Percentiles rank a stretch among this genome's conserved stretches.
phyloP scores from a whole-genome alignment of 2,797 vertebrate genomes.

The Malacoctenus gilli region DNA sequence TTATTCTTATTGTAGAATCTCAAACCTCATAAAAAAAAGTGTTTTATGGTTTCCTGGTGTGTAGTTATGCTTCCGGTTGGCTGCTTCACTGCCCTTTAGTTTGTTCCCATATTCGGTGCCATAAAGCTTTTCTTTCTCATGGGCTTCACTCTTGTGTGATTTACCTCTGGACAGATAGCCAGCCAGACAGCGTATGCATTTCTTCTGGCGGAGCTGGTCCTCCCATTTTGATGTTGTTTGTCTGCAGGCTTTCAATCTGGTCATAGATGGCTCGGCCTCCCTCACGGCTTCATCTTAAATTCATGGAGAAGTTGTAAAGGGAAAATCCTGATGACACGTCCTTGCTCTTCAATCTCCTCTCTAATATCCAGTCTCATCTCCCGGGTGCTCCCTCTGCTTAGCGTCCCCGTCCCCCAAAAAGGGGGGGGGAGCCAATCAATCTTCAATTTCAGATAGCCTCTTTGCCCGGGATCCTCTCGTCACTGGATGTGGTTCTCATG shows the following conservation, averaged over 20 bases:
- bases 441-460: constrained; percentile 45
- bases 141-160: neutral
- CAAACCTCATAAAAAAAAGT: too few relatives aligned
- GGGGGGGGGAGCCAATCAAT: constrained; percentile 56
- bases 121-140: neutral
- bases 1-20: neutral
- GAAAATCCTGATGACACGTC: constrained; percentile 48
- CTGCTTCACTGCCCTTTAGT: neutral
- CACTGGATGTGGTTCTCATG: constrained; percentile 3
- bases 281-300: constrained; percentile 52
- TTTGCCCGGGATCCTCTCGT: constrained; percentile 22
- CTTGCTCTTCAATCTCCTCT: constrained; percentile 64
- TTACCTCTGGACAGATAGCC: neutral
- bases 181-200: constrained; percentile 1
- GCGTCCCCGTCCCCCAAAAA: constrained; percentile 12
- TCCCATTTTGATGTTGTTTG: constrained; percentile 5
- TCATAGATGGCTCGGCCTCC: constrained; percentile 27
- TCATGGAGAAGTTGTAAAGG: constrained; percentile 44
- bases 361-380: constrained; percentile 53
- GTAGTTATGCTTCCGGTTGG: constrained; percentile 3
- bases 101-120: neutral
- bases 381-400: constrained; percentile 3
- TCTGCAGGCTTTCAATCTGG: constrained; percentile 8
- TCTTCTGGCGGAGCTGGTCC: constrained; percentile 2
- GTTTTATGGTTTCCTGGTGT: too few relatives aligned